Conservation (phyloP, 1,140 invertebrate genomes). For the Bombus affinis region DNA sequence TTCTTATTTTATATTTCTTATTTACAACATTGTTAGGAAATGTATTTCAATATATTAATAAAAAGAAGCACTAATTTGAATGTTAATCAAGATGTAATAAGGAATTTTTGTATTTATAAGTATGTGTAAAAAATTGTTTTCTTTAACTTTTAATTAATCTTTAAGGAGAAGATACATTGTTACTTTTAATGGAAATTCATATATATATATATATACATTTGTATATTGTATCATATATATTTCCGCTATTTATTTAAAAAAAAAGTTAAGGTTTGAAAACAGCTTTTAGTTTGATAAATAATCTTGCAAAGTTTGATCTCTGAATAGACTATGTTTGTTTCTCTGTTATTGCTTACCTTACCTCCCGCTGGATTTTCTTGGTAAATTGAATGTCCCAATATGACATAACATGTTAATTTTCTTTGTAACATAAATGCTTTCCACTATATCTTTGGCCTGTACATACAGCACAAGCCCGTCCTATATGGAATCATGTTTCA, state of each 20-base stretch:
- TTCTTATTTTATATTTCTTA: background rate
- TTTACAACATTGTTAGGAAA: background rate
- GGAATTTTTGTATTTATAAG: background rate
- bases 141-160: constrained; percentile 10
- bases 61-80: constrained; percentile 2
- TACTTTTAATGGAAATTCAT: background rate
- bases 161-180: background rate
- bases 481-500: constrained; percentile 79
- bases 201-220: background rate
- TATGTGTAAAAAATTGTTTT: background rate
- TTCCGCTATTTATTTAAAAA: constrained; percentile 31
- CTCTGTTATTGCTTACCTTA: constrained; percentile 82
- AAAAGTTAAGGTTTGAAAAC: constrained; percentile 50
- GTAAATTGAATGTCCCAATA: constrained; percentile 83
- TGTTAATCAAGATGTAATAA: background rate
- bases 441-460: constrained; percentile 66
- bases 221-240: constrained; percentile 21
- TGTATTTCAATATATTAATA: background rate
- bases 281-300: constrained; percentile 57
- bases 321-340: constrained; percentile 81
- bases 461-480: constrained; percentile 77
- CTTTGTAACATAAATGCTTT: constrained; percentile 67
- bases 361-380: constrained; percentile 82
- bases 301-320: constrained; percentile 70
- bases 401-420: constrained; percentile 70